Base-by-base conservation (phyloP, 2,797 vertebrate genomes). In the Tokudaia muenninki region DNA sequence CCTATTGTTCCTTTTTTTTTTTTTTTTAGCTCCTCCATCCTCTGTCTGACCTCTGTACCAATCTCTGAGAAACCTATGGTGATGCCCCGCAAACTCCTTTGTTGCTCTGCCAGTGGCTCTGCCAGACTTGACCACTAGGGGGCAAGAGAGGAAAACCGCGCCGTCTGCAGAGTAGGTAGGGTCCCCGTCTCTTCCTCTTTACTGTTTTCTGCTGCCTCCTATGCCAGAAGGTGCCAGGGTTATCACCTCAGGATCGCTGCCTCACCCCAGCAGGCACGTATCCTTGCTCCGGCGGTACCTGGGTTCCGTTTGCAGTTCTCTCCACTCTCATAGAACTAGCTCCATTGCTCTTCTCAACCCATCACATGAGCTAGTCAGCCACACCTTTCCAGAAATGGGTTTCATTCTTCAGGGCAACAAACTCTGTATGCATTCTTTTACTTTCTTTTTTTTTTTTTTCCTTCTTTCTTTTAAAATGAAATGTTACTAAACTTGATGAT, bases 71-170 rank as follows among this genome's bases (percentile, higher is more conserved):
- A 8, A 55, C 57, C 57, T 12, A 1, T 1, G 9, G 1, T 1
- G 3, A 1, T 1, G 24, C 59, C 22, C 29, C 31, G 67, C 57
- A 59, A 29, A 31, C 8, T 9, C 2, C 26, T 0, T 2, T 44
- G 26, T 44, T 34, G 16, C 31, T 70, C 41, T 41, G 52, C 63
- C 92, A 16, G 41, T 17, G 0, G 37, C 92, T 59, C 72, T 61
- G 31, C 52, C 16, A 6, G n/a, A 22, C 59, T 87, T 72, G 55
- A 89, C 96, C 97, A 91, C 94, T 90, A 97, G 97, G 57, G 96
- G 97, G 95, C 3, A 90, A 79, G 77, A 96, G 92, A 97, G 94
- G 87, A 84, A 91, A 97, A 75, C 74, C 0, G 47, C 65, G 72
- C 26, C 4, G 24, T 37, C 80, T 34, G 77, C 65, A 24, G 41